Conservation (phyloP, 2,888 invertebrate genomes). For the Lepidocyrtinus sp. region DNA sequence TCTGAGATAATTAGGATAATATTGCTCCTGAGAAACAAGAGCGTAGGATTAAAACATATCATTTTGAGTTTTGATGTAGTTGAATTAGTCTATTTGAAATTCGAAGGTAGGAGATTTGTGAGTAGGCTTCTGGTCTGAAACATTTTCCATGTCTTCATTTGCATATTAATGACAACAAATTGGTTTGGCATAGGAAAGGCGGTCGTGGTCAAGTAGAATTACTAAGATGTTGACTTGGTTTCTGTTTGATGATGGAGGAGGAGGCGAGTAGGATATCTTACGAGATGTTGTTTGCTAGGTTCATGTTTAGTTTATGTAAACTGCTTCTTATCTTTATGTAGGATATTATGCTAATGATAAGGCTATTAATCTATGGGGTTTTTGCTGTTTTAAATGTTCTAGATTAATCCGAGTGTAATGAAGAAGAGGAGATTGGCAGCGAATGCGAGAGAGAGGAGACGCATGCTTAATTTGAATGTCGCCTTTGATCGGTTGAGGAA, state of each 20-base stretch:
- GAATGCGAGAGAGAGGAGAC: conserved; percentile 90
- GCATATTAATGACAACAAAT: conserved; percentile 59
- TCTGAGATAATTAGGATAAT: conserved; percentile 32
- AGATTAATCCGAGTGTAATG: conserved; percentile 85
- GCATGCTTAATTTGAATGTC: conserved; percentile 95
- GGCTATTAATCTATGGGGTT: background rate
- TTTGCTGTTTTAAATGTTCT: conserved; percentile 65
- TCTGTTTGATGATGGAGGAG: background rate
- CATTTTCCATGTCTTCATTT: conserved; percentile 54
- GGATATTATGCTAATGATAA: background rate
- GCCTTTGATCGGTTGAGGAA: conserved; percentile 93
- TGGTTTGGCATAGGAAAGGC: conserved; percentile 59
- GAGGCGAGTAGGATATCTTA: background rate
- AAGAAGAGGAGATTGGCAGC: conserved; percentile 90
- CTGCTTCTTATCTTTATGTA: background rate
- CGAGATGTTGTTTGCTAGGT: background rate
- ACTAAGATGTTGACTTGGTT: background rate
- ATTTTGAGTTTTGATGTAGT: conserved; percentile 26
- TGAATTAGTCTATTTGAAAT: background rate
- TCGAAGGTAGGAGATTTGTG: background rate
- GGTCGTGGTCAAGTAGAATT: conserved; percentile 21
- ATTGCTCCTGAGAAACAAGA: conserved; percentile 1
- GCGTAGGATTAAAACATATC: conserved; percentile 30
- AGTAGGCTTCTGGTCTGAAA: conserved; percentile 26
- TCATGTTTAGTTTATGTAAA: background rate